Base-by-base conservation (phyloP, 2,888 invertebrate genomes). In the Teinopalpus imperialis region DNA sequence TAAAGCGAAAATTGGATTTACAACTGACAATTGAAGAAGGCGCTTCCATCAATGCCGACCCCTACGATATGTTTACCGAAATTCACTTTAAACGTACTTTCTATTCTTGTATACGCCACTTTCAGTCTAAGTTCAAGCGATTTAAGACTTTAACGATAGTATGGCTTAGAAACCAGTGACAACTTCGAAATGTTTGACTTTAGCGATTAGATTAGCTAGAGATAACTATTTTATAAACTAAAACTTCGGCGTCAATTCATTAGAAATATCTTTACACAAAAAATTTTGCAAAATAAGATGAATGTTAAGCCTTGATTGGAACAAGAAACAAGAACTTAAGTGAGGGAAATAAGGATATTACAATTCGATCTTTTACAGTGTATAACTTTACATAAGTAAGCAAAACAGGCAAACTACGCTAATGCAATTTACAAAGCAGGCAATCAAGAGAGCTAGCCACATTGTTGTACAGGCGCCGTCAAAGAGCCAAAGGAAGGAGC, bases 1-100 rank as follows among this genome's bases (percentile, higher is more conserved):
- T 85, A 81, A 76, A 82, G 80, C 79, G 78, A 78, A 85, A 89
- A 89, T 89, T 88, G 83, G 79, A 87, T 89, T 89, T 83, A 79
- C 74, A 81, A 71, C 79, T 86, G 82, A 88, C 86, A 82, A 88
- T 83, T 76, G 83, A 68, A 75, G 74, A 77, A 78, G 75, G 78
- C 76, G 77, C 74, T 78, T 73, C 83, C 76, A 81, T 87, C 85
- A 86, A 85, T 83, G 69, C 72, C 76, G 69, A 77, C 77, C 85
- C 80, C 72, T 66, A 51, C 73, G 68, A 74, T 71, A 81, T 78
- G 71, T 81, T 80, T 76, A 66, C 75, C 73, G 71, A 81, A 76
- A 80, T 81, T 80, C 67, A 74, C 68, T 75, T 76, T 74, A 69
- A 74, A 77, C 71, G 71, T 63, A 62, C 67, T 71, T 61, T 71